phyloP scores from a whole-genome alignment of 2,113 vertebrate species.

The Tachuris rubrigastra region DNA sequence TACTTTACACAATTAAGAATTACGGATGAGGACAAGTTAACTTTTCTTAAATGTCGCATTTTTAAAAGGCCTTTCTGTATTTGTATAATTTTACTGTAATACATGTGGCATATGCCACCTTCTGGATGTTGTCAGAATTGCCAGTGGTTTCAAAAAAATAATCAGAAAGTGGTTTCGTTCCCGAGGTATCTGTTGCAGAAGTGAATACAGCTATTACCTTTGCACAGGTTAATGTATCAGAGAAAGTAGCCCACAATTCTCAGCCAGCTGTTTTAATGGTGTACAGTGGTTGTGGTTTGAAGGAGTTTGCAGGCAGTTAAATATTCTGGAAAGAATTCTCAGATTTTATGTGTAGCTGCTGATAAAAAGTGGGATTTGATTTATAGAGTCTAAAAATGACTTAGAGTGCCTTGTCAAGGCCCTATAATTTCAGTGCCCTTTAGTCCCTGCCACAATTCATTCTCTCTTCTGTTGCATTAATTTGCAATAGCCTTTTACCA shows the following conservation, averaged over 20 bases:
- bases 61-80: background rate
- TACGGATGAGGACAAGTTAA: background rate
- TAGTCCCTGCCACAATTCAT: background rate
- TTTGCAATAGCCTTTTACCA: background rate
- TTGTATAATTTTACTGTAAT: background rate
- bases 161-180: background rate
- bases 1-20: background rate
- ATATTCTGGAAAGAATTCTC: background rate
- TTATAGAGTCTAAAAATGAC: background rate
- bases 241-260: background rate
- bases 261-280: background rate
- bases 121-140: constrained; percentile 46
- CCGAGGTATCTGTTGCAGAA: background rate
- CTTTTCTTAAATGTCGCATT: background rate
- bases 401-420: background rate
- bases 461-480: background rate
- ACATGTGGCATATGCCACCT: constrained; percentile 61
- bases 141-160: background rate
- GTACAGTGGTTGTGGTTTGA: background rate
- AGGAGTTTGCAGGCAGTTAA: background rate
- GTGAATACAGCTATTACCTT: background rate
- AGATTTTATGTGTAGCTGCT: background rate
- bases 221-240: background rate
- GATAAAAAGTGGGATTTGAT: background rate
- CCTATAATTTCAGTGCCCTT: background rate